Conservation (phyloP, 2,113 vertebrate species). For the Nibea coibor region DNA sequence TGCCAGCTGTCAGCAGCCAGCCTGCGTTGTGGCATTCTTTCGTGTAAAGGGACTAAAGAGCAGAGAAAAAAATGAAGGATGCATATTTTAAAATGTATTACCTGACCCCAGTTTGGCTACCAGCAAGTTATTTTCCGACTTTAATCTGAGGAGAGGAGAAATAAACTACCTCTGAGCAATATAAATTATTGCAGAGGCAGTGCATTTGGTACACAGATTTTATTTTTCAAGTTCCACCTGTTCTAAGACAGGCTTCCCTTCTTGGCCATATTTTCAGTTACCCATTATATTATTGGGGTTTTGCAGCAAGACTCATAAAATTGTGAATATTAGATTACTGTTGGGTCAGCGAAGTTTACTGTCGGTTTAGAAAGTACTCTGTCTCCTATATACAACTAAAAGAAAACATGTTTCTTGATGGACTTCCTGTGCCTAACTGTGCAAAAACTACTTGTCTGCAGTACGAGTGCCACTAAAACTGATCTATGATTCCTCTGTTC, state of each 20-base stretch:
- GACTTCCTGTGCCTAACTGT: background rate
- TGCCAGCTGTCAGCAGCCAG: background rate
- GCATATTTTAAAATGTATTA: conserved; percentile 31
- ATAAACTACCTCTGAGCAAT: conserved; percentile 15
- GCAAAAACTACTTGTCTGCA: background rate
- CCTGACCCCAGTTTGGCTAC: background rate
- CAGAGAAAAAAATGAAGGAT: background rate
- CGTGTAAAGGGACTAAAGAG: background rate
- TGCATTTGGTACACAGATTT: conserved; percentile 1
- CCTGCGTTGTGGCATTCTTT: background rate
- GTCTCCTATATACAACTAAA: background rate
- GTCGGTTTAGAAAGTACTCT: conserved; percentile 13
- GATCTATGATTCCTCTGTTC: background rate
- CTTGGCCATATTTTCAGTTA: background rate
- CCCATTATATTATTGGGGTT: background rate
- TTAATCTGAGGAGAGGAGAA: conserved; percentile 9
- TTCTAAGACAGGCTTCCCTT: background rate
- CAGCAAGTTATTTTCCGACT: conserved; percentile 1
- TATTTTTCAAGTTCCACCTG: conserved; percentile 23
- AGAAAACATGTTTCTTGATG: background rate
- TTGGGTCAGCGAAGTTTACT: background rate
- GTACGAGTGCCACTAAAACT: background rate
- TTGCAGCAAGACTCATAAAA: conserved; percentile 4
- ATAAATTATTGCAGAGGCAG: conserved; percentile 29
- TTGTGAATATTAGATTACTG: conserved; percentile 35